Evolutionary conservation across 2,888 invertebrate genomes (phyloP).

Genomic region (Mythimna loreyi): DNA sequence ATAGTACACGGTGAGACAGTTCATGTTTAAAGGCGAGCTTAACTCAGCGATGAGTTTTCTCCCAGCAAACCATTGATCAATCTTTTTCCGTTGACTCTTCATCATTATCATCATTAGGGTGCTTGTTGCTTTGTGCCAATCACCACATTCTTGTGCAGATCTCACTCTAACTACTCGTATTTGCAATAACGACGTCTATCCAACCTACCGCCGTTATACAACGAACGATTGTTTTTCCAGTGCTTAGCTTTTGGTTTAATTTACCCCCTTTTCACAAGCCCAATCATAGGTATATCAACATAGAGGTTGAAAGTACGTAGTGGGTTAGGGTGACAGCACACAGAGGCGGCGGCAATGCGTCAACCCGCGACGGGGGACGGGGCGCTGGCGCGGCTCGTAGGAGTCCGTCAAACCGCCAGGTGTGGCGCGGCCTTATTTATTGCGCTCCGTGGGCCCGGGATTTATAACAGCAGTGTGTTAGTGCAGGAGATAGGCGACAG

Average conservation of each 20-base stretch:
- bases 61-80: no score
- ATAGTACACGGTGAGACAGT: no score
- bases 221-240: background rate
- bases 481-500: conserved; percentile 56
- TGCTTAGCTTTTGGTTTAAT: background rate
- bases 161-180: background rate
- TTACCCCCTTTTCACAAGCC: background rate
- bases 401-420: conserved; percentile 82
- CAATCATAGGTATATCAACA: conserved; percentile 4
- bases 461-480: conserved; percentile 74
- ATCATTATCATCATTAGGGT: background rate
- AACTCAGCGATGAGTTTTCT: no score
- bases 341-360: conserved; percentile 63
- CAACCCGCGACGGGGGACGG: conserved; percentile 62
- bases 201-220: background rate
- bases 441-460: conserved; percentile 76
- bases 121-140: background rate
- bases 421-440: conserved; percentile 83
- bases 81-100: background rate
- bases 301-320: conserved; percentile 37
- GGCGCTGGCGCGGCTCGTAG: conserved; percentile 73
- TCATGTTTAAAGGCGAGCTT: no score
- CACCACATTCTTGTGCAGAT: background rate
- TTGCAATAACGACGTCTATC: background rate
- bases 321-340: conserved; percentile 68